Conservation (phyloP, 2,797 vertebrate genomes). For the Eospalax fontanierii region DNA sequence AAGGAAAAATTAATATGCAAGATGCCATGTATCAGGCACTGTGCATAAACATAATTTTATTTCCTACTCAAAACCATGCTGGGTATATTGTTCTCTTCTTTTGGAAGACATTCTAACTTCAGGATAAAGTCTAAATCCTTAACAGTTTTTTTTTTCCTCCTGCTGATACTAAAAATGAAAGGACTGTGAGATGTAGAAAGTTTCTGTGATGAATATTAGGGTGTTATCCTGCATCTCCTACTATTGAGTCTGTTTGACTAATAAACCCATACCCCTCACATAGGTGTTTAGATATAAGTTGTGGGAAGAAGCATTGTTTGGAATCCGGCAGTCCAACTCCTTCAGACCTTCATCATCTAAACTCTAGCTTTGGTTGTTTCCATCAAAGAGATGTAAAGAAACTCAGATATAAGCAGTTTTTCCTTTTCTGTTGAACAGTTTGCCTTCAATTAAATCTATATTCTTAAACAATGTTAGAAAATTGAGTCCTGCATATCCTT, state of each 20-base stretch:
- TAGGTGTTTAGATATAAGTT: not conserved
- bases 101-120: constrained; percentile 66
- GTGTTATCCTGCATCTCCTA: not conserved
- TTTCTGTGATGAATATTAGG: not conserved
- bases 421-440: constrained; percentile 17
- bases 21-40: not conserved
- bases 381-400: constrained; percentile 60
- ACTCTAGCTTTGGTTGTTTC: not conserved
- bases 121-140: constrained; percentile 52
- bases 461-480: constrained; percentile 17
- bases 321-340: not conserved
- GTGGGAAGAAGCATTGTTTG: not conserved
- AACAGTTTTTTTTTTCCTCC: constrained; percentile 52
- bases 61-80: too few species aligned
- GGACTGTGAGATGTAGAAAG: constrained; percentile 1
- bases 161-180: constrained; percentile 45
- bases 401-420: constrained; percentile 20
- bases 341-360: not conserved
- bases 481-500: not conserved
- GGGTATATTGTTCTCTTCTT: too few species aligned
- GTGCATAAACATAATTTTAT: not conserved
- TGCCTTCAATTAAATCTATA: constrained; percentile 44
- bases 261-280: not conserved
- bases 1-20: not conserved
- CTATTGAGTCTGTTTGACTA: constrained; percentile 21